Base-by-base conservation (phyloP, 2,797 vertebrate species). In the Anguilla anguilla region DNA sequence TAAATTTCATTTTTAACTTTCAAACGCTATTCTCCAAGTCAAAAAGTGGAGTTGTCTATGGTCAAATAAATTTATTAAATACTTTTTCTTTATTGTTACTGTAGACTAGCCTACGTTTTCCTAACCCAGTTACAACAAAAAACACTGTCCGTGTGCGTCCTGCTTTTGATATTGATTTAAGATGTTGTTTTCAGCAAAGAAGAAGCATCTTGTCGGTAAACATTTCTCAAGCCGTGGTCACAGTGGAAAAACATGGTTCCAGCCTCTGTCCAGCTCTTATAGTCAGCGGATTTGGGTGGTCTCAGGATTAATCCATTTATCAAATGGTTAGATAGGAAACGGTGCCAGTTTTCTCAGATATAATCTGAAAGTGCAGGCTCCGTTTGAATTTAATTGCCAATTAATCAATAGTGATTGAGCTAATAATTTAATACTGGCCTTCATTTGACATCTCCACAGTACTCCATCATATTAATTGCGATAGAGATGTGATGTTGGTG, bases 91-190 rank as follows among this genome's bases (percentile, higher is more conserved):
- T 55, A 11, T 55, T 55, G 53, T 55, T 59, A 59, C 6, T 10
- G 64, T n/a, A 69, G 25, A n/a, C 22, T 67, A 69, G 25, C 9
- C 22, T 67, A n/a, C 31, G 28, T 39, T 77, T 49, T 22, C 46
- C 31, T 64, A 79, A 69, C 69, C 82, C 77, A 90, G 69, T n/a
- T 28, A 7, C 64, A 69, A 69, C n/a, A 25, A n/a, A 69, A 67
- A 69, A 0, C 64, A 5, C 17, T 69, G 7, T 28, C 25, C 22
- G 61, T n/a, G 64, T 28, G n/a, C 10, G 25, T 69, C 64, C 64
- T 69, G 25, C 10, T 28, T 69, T 28, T n/a, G 7, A 6, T 7
- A 28, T 69, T 6, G 64, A 28, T 28, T 69, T 69, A 28, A 28
- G 13, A 17, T 19, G 11, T 17, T 2, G 55, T 19, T 59, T 59